phyloP scores from a whole-genome alignment of 2,113 vertebrate genomes.

The Pipa parva region DNA sequence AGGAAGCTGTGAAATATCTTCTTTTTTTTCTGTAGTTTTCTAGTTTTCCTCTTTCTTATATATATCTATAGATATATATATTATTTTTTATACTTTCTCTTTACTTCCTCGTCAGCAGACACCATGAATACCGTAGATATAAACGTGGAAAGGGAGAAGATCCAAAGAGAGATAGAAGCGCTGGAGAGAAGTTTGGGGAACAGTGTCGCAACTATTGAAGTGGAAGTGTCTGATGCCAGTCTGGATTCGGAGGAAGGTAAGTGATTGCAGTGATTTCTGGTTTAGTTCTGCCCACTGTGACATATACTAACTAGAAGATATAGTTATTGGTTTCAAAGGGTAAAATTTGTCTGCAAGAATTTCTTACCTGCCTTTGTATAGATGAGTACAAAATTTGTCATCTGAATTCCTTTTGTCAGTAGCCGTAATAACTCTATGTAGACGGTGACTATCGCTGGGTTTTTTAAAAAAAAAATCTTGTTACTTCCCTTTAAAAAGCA shows the following conservation, averaged over 20 bases:
- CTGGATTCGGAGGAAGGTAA: conserved; percentile 45
- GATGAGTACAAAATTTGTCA: no score
- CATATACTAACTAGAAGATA: no score
- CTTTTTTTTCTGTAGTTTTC: background rate
- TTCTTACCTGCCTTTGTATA: no score
- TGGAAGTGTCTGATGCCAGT: conserved; percentile 39
- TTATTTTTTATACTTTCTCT: background rate
- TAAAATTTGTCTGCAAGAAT: no score
- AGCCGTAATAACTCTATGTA: no score
- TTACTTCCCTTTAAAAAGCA: no score
- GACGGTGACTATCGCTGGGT: no score
- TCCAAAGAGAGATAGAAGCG: conserved; percentile 65
- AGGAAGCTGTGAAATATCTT: background rate
- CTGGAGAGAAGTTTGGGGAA: conserved; percentile 63
- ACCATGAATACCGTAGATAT: conserved; percentile 49
- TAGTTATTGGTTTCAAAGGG: no score
- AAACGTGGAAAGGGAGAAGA: conserved; percentile 57
- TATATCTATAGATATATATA: background rate
- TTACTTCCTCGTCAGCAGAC: background rate
- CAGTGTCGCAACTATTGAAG: rapidly evolving
- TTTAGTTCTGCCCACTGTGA: no score
- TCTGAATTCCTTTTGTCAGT: no score
- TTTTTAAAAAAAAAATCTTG: no score
- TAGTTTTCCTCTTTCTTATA: background rate
- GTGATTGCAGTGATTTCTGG: background rate